Evolutionary conservation across 2,888 invertebrate genomes (phyloP), one percentile per base, ranked within the genome.

Genomic region (Opisthograptis luteolata): DNA sequence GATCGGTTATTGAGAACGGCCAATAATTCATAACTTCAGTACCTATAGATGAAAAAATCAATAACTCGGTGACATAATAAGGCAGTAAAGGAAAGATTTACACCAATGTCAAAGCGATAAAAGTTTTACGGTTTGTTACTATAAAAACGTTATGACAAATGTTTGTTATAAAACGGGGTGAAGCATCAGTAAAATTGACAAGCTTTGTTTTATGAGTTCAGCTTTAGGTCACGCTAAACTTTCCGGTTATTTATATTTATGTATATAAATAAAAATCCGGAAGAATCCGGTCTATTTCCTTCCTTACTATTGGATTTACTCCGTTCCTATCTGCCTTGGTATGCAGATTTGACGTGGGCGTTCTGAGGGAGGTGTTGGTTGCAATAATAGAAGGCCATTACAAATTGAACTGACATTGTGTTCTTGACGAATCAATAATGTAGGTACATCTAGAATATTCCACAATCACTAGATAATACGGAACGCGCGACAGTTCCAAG

Each of bases 121-220:
- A 76, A 70, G 57, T 68, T 84, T 84, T 85, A 85, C 76, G 65
- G 70, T 68, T 72, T 76, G 78, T 79, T 77, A 74, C 81, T 72
- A 82, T 87, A 87, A 85, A 86, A 86, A 81, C 71, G 79, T 85
- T 85, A 87, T 80, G 77, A 72, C 76, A 72, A 55, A 75, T 68
- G 74, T 80, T 80, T 74, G 76, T 74, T 74, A 76, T 73, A 73
- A 76, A 81, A 78, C 75, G 71, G 76, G 76, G 76, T 73, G 76
- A 68, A 74, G 71, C 66, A 72, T 66, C 68, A 69, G 77, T 79
- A 76, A 79, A 80, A 76, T 79, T 81, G 81, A 78, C 82, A 84
- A 76, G 74, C 78, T 73, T 74, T 70, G 72, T 81, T 84, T 85
- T 84, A 83, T 81, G 68, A 12, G 27, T 22, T 35, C 28, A 31